Percentiles rank a stretch among this genome's conserved stretches.
These are phyloP conservation scores for Itoplectis maculator DNA, from an alignment of 2,888 invertebrate species.

Conservation along the genomic window DNA sequence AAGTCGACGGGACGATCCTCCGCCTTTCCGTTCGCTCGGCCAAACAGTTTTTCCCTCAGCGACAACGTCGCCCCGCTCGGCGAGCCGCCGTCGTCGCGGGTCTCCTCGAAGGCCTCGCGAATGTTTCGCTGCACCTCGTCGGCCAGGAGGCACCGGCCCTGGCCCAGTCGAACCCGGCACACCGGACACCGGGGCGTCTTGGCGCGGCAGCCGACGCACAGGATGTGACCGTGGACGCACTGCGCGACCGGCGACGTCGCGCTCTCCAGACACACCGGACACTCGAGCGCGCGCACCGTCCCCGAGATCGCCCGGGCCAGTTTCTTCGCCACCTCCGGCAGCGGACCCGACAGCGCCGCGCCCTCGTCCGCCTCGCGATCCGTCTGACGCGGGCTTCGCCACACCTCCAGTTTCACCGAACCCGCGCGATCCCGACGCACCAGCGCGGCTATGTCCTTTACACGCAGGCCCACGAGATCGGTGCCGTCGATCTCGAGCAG, in stretches of 20 bases:
- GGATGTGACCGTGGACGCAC: constrained; percentile 88
- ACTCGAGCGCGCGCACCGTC: constrained; percentile 85
- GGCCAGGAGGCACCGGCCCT: constrained; percentile 82
- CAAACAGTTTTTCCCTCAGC: constrained; percentile 75
- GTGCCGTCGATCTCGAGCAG: constrained; percentile 88
- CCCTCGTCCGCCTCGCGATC: constrained; percentile 62
- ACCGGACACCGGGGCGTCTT: constrained; percentile 87
- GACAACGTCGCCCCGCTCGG: constrained; percentile 60
- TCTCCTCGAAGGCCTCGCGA: constrained; percentile 76
- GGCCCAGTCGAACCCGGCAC: constrained; percentile 85
- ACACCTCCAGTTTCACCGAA: constrained; percentile 77
- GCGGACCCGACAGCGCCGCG: constrained; percentile 78
- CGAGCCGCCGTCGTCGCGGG: constrained; percentile 43
- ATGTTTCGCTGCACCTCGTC: constrained; percentile 80
- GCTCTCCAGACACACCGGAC: constrained; percentile 88
- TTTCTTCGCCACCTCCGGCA: constrained; percentile 80
- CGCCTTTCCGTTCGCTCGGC: constrained; percentile 58
- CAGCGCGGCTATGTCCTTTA: constrained; percentile 85
- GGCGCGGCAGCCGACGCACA: constrained; percentile 86
- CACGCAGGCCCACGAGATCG: constrained; percentile 86
- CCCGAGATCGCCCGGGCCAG: constrained; percentile 80
- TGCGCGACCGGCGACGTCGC: constrained; percentile 88
- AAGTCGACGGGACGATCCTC: neutral
- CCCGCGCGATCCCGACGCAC: constrained; percentile 71
- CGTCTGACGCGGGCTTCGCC: constrained; percentile 72